A percentile compares a stretch with the other conserved stretches of the same genome.
phyloP scores from a whole-genome alignment of 1,140 invertebrate genomes.

The Lasaia peninsularis region DNA sequence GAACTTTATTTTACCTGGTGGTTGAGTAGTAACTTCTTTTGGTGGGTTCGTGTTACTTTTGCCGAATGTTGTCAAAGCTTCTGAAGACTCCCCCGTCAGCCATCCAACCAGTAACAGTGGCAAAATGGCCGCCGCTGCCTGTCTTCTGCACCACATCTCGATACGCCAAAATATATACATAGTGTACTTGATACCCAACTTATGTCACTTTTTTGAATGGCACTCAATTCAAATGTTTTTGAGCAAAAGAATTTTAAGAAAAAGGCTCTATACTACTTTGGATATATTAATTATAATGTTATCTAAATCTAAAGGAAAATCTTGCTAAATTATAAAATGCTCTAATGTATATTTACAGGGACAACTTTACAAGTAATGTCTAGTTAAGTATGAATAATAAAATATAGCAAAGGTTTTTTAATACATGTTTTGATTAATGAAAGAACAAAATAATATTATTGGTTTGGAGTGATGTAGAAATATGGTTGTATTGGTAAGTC shows the following conservation, averaged over 20 bases:
- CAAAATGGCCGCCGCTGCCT: conserved; percentile 60
- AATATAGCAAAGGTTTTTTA: not conserved
- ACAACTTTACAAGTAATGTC: not conserved
- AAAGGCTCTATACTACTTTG: not conserved
- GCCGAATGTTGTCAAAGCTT: conserved; percentile 83
- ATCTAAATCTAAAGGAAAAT: not conserved
- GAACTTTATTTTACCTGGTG: conserved; percentile 71
- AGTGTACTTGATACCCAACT: conserved; percentile 24
- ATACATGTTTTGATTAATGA: not conserved
- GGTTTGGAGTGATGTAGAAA: not conserved
- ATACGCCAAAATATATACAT: conserved; percentile 56
- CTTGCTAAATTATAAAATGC: not conserved
- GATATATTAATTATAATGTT: not conserved
- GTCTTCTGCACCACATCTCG: conserved; percentile 65
- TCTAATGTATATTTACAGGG: not conserved
- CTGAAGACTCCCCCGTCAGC: conserved; percentile 66
- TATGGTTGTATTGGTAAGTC: not conserved
- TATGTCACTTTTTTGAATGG: conserved; percentile 12
- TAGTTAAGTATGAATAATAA: not conserved
- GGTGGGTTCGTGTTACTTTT: conserved; percentile 79
- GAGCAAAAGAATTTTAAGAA: not conserved
- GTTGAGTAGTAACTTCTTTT: conserved; percentile 65
- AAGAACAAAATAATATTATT: not conserved
- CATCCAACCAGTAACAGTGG: conserved; percentile 72
- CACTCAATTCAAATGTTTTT: conserved; percentile 22